phyloP scores from a whole-genome alignment of 2,113 vertebrate genomes.

The Chroicocephalus ridibundus region DNA sequence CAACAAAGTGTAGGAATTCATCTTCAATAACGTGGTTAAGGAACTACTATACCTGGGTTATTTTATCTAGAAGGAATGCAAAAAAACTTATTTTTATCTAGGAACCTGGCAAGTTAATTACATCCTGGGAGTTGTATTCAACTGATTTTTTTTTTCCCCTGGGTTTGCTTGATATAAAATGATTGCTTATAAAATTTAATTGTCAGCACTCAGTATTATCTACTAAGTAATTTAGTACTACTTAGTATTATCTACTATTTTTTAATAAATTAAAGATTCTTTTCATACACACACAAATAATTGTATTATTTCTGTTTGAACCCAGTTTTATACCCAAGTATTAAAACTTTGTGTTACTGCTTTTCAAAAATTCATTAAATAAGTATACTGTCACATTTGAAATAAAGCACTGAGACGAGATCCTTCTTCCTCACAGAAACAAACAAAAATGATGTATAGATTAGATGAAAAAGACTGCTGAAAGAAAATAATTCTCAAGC shows the following conservation, averaged over 20 bases:
- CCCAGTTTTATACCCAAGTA: too few species aligned
- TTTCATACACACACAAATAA: background rate
- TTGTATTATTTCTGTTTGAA: background rate
- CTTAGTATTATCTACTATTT: background rate
- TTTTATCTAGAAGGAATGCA: background rate
- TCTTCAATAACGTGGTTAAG: background rate
- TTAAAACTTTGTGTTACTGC: background rate
- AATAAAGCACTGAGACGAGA: background rate
- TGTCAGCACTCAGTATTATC: background rate
- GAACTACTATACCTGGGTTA: background rate
- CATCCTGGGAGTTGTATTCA: background rate
- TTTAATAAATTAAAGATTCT: background rate
- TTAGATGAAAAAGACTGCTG: background rate
- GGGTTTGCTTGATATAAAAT: background rate
- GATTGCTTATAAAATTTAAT: background rate
- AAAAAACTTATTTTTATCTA: background rate
- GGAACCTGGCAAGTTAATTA: background rate
- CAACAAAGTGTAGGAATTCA: background rate
- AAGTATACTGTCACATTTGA: background rate
- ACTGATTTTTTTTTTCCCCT: background rate
- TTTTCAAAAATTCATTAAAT: background rate
- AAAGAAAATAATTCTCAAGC: background rate
- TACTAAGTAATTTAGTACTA: background rate
- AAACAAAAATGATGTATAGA: background rate
- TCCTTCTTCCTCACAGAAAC: background rate